These are phyloP conservation scores for Cataglyphis cursor DNA, from an alignment of 2,888 invertebrate genomes.

Conservation along the genomic window DNA sequence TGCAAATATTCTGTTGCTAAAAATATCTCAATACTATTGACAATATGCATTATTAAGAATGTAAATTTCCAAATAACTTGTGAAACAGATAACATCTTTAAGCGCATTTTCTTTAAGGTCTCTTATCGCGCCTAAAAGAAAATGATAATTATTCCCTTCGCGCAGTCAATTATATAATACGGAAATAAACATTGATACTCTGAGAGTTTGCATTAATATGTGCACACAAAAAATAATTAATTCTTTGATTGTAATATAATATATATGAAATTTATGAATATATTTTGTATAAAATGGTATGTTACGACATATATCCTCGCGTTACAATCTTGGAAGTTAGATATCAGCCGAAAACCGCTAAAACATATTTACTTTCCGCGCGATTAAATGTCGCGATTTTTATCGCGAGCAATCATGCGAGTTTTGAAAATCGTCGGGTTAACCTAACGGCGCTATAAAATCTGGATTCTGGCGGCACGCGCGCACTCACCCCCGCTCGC, in stretches of 20 bases:
- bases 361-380: conserved; percentile 72
- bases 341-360: conserved; percentile 25
- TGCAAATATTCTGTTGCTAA: neutral
- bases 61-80: conserved; percentile 65
- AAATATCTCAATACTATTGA: neutral
- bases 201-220: conserved; percentile 2
- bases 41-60: neutral
- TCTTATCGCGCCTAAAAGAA: conserved; percentile 73
- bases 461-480: conserved; percentile 69
- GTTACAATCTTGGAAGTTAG: conserved; percentile 26
- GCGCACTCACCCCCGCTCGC: conserved; percentile 58
- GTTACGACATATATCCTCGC: neutral
- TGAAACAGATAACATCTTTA: conserved; percentile 68
- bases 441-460: conserved; percentile 79
- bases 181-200: conserved; percentile 56
- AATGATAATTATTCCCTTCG: conserved; percentile 69
- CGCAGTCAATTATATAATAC: conserved; percentile 73
- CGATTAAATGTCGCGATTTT: conserved; percentile 69
- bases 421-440: conserved; percentile 75
- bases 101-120: conserved; percentile 62
- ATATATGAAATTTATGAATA: neutral
- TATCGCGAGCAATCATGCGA: conserved; percentile 73
- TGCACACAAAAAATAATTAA: neutral
- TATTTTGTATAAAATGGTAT: neutral
- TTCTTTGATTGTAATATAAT: neutral